Evolutionary conservation across 2,113 vertebrate species (phyloP), one percentile per base, ranked within the genome.

Genomic region (Pterophyllum scalare): DNA sequence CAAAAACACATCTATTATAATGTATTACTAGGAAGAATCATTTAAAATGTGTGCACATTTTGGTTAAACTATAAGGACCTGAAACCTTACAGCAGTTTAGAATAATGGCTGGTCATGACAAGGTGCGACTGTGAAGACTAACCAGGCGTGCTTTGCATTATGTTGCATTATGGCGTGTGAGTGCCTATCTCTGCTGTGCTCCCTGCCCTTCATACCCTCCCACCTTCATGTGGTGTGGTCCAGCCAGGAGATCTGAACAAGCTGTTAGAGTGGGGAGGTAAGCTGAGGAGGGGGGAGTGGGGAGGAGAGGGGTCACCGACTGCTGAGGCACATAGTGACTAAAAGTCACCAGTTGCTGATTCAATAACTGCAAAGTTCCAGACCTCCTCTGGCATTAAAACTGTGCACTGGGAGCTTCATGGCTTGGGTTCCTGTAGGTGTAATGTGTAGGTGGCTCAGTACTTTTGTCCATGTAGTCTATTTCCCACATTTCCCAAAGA

Each of bases 101-200:
- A 85, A 54, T 56, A 70, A 59, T 85, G 33, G 22, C 31, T 56
- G 59, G 84, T 84, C 72, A 4, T 82, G 52, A 86, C 65, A 43
- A 77, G 75, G 65, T 84, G 65, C 20, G 46, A 80, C 62, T 82
- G 75, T 77, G 93, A 92, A 95, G 87, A 87, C 79, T 91, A 87
- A 94, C 87, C 93, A 94, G 92, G 94, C 89, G 91, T 81, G 35
- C 49, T 62, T 22, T 77, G 52, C 76, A 85, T 93, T 93, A 93
- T 94, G 92, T 91, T 88, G 84, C 90, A n/a, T n/a, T n/a, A n/a
- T n/a, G n/a, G n/a, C n/a, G 49, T 75, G 82, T 77, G 80, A 60
- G 13, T 72, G 75, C 35, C 59, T 72, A 54, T 89, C 57, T 76
- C 65, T 59, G 75, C 79, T 49, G 20, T n/a, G 49, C 13, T 59